Base-by-base conservation (phyloP, 2,888 invertebrate genomes). In the Tromatobia lineatoria region DNA sequence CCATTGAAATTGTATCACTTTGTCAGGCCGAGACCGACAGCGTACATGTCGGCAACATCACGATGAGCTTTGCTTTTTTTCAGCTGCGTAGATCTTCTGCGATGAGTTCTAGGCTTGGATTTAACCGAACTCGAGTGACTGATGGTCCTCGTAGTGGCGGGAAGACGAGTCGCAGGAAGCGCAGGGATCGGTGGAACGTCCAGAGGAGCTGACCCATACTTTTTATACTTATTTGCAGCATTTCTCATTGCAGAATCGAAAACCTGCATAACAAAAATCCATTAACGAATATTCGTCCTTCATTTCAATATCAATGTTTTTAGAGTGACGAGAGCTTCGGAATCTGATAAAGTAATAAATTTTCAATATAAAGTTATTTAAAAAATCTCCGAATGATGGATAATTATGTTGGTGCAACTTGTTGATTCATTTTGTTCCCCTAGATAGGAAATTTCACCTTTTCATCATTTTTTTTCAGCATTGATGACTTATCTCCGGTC, bases 1-100 rank as follows among this genome's bases (percentile, higher is more conserved):
- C 23, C 42, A 70, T 47, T 15, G 18, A 20, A 45, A 42, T 8
- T 13, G n/a, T 73, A 70, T 61, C 83, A 90, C 84, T 90, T 89
- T 0, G 87, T 88, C n/a, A 90, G 80, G 18, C 92, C 87, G 54
- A 92, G 85, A 76, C 93, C 93, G 67, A 92, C 87, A 18, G 93
- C 92, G 34, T 91, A 92, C 85, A 93, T 92, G 11, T 92, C 91
- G 1, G 89, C 88, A 15, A 92, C 88, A 25, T 91, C 88, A 3
- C 86, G 78, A 3, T 87, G 47, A 70, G 90, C 85, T 79, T 91
- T 89, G 25, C 83, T 89, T 45, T 88, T 91, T 42, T 87, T 91
- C 11, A 87, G 86, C 3, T 88, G 87, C 66, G 82, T 80, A 20
- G 87, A 80, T 67, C 87, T 90, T 57, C 89, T 88, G 4, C 86